Evolutionary conservation across 2,888 invertebrate species (phyloP).

Genomic region (Argynnis bischoffii): DNA sequence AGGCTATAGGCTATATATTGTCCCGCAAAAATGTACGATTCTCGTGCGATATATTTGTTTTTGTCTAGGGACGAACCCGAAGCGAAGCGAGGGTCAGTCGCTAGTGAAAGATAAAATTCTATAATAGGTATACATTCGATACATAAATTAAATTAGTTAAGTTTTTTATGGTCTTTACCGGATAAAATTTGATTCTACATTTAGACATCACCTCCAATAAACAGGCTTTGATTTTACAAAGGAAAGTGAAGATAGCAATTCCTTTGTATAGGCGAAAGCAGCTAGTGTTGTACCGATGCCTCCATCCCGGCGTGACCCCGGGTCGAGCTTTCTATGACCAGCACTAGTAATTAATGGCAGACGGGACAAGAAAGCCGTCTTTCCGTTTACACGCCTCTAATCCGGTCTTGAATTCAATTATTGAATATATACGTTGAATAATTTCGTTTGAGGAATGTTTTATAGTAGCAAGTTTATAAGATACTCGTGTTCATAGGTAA

Average conservation of each 20-base stretch:
- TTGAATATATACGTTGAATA: conserved; percentile 31
- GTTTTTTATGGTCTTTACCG: too few species aligned
- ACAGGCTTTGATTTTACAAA: conserved; percentile 26
- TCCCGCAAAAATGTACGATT: too few species aligned
- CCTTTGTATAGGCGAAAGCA: conserved; percentile 36
- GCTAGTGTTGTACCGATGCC: conserved; percentile 30
- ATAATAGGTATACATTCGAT: background rate
- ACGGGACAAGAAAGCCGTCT: conserved; percentile 40
- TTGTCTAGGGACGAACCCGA: too few species aligned
- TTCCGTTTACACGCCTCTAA: conserved; percentile 34
- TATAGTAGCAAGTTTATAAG: conserved; percentile 25
- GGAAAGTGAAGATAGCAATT: conserved; percentile 35
- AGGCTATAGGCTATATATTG: too few species aligned
- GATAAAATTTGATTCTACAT: conserved; percentile 9
- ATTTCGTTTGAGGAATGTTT: conserved; percentile 31
- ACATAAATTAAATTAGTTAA: background rate
- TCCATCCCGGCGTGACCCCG: conserved; percentile 56
- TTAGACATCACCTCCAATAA: conserved; percentile 21
- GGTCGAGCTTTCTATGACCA: conserved; percentile 73
- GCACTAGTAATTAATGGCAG: conserved; percentile 60
- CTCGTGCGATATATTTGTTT: too few species aligned
- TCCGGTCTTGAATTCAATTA: conserved; percentile 42
- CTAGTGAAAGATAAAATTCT: too few species aligned
- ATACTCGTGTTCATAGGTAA: background rate
- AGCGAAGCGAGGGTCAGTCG: too few species aligned